Evolutionary conservation across 2,113 vertebrate genomes (phyloP), one percentile per base, ranked within the genome.

Genomic region (Epinephelus moara): DNA sequence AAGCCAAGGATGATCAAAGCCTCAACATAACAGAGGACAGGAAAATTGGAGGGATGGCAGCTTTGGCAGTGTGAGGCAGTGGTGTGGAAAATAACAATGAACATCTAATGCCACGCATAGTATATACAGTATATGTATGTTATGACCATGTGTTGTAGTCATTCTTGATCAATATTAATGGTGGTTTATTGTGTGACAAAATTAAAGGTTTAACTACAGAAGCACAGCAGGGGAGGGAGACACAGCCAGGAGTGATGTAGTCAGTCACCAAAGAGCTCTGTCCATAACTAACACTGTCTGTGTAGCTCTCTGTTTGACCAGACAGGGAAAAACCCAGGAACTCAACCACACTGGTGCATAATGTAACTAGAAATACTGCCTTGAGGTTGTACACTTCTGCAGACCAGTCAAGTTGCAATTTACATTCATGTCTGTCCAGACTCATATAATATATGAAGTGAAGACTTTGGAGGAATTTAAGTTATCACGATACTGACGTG

Each of bases 1-100:
- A 71, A 47, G 61, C 37, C 18, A 15, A 63, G 27, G 3, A 52
- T 21, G 61, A 86, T 77, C 72, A 80, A 77, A 77, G 61, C 61
- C 27, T 69, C 2, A 4, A 75, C 27, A 71, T 62, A 73, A 64
- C 61, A 84, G 71, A 67, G 45, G 25, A 52, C 33, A 52, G 11
- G 53, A 5, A 42, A 68, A 50, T 61, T 60, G 33, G 21, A 64
- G 53, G 1, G 19, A 52, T 17, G 57, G 30, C 77, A 47, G 61
- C 69, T 70, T 45, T 62, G 12, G 30, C n/a, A 42, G 25, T 37
- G 15, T 42, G 0, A 25, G 30, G 23, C 52, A 73, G 13, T 61
- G 30, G 55, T 61, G 55, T 49, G 62, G 40, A 55, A 73, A 73
- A 67, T 25, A 47, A 52, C 30, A 60, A 14, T 13, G 45, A 67